Conservation (phyloP, 1,140 invertebrate species). For the Conus betulinus region DNA sequence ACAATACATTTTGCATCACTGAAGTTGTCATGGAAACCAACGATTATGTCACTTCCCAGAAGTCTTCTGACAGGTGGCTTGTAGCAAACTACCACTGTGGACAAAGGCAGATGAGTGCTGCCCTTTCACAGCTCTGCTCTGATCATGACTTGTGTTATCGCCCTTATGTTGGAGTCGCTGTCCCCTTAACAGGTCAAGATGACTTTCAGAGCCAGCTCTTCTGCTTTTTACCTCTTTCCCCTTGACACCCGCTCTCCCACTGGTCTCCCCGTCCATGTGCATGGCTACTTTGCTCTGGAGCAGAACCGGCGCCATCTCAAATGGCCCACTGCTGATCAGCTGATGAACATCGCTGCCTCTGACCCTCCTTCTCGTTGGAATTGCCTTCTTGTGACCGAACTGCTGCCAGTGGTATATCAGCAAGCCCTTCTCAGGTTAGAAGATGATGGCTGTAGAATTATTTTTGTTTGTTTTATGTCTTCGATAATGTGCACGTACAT, state of each 20-base stretch:
- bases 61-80: slow-evolving; percentile 15
- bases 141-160: slow-evolving; percentile 19
- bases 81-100: slow-evolving; percentile 36
- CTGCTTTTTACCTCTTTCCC: slow-evolving; percentile 71
- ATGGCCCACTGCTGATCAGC: slow-evolving; percentile 54
- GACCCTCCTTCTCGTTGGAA: slow-evolving; percentile 67
- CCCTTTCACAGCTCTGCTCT: not conserved
- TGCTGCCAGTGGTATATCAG: slow-evolving; percentile 38
- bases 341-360: slow-evolving; percentile 43
- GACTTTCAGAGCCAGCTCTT: slow-evolving; percentile 58
- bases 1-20: not conserved
- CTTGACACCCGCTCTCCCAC: slow-evolving; percentile 54
- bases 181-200: slow-evolving; percentile 31
- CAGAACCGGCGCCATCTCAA: slow-evolving; percentile 68
- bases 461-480: no score
- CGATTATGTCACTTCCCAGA: not conserved
- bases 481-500: no score
- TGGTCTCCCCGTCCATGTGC: slow-evolving; percentile 69
- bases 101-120: not conserved
- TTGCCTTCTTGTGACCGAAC: slow-evolving; percentile 61
- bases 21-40: slow-evolving; percentile 13
- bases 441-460: not conserved
- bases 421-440: not conserved
- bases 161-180: slow-evolving; percentile 39
- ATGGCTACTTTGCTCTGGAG: slow-evolving; percentile 68